A percentile compares a stretch with the other conserved stretches of the same genome.
phyloP scores from a whole-genome alignment of 2,888 invertebrate genomes.

The Brachycybe producta region DNA sequence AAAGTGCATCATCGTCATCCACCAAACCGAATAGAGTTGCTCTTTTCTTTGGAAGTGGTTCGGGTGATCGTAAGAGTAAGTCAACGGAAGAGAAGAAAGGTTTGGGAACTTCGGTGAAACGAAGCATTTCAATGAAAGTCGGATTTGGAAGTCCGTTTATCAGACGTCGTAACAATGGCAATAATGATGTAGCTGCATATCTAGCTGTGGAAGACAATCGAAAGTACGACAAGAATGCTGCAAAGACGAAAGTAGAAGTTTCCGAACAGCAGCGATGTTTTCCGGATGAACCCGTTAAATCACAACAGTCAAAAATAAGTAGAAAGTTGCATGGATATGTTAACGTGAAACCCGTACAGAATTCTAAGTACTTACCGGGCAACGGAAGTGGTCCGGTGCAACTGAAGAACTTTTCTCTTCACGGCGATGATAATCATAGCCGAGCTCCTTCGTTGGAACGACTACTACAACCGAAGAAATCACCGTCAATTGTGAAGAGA shows the following conservation, averaged over 20 bases:
- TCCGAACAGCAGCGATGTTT: background rate
- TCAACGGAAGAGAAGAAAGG: constrained; percentile 4
- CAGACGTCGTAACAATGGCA: constrained; percentile 8
- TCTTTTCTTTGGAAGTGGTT: background rate
- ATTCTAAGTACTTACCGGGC: constrained; percentile 1
- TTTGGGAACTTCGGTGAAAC: constrained; percentile 28
- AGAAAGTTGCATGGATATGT: constrained; percentile 1
- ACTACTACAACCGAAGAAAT: background rate
- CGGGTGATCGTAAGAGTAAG: background rate
- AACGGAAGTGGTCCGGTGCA: constrained; percentile 5
- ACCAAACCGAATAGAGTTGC: background rate
- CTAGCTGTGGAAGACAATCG: constrained; percentile 16
- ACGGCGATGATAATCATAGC: constrained; percentile 1
- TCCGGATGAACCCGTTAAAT: background rate
- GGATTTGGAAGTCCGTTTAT: constrained; percentile 17
- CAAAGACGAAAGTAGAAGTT: too few species aligned
- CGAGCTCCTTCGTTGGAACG: too few species aligned
- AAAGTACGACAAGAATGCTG: background rate
- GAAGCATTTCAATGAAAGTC: constrained; percentile 35
- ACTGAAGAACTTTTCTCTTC: constrained; percentile 2
- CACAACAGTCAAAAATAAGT: background rate
- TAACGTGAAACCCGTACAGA: constrained; percentile 7
- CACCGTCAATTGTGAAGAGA: too few species aligned
- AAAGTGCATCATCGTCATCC: background rate
- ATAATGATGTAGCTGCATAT: constrained; percentile 15